These are phyloP conservation scores for Eulemur coronatus DNA, from an alignment of 2,797 vertebrate species.

Conservation along the genomic window DNA sequence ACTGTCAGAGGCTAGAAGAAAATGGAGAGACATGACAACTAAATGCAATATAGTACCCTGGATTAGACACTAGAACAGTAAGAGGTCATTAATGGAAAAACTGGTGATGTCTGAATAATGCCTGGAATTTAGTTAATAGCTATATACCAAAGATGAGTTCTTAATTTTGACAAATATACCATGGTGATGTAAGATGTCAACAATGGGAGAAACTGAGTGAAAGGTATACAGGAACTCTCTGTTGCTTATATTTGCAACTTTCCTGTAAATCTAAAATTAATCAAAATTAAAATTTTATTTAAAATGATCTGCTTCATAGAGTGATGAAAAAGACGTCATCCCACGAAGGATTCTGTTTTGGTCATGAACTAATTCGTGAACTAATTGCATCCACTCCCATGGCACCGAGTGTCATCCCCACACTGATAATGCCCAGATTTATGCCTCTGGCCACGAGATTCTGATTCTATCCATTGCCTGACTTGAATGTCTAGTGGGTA, in stretches of 20 bases:
- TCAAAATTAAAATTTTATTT: neutral
- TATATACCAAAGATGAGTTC: neutral
- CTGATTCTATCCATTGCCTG: no score
- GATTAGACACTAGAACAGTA: neutral
- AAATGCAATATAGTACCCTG: neutral
- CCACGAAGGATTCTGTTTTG: no score
- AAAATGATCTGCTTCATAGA: neutral
- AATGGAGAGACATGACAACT: neutral
- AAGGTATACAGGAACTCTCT: neutral
- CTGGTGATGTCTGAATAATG: neutral
- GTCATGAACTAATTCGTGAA: no score
- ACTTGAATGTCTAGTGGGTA: no score
- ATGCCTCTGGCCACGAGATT: no score
- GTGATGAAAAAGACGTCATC: neutral
- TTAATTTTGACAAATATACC: neutral
- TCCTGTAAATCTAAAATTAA: neutral
- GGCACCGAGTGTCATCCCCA: no score
- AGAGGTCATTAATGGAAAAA: neutral
- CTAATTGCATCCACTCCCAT: no score
- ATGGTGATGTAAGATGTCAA: neutral
- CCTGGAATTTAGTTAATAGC: neutral
- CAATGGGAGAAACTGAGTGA: neutral
- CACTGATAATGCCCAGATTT: no score
- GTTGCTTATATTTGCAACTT: neutral
- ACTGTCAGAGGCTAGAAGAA: neutral